These are phyloP conservation scores for Loris lydekkerianus DNA, from an alignment of 2,797 vertebrate genomes.

Conservation along the genomic window DNA sequence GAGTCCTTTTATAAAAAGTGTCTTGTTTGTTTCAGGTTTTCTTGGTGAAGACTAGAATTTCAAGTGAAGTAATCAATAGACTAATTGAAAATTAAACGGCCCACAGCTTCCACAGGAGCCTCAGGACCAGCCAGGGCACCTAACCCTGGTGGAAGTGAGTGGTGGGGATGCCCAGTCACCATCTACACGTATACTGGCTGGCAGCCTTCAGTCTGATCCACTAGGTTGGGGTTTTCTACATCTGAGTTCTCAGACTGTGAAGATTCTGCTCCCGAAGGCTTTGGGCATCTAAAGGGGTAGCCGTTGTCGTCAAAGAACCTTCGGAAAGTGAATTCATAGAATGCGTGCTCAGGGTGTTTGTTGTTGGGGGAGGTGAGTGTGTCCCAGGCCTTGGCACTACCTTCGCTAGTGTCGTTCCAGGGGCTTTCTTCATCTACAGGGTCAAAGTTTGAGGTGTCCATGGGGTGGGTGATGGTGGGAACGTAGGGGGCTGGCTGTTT, in stretches of 20 bases:
- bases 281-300: slow-evolving; percentile 97
- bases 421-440: slow-evolving; percentile 97
- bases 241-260: slow-evolving; percentile 86
- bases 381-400: slow-evolving; percentile 95
- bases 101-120: slow-evolving; percentile 66
- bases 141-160: slow-evolving; percentile 53
- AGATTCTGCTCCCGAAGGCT: slow-evolving; percentile 91
- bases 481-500: slow-evolving; percentile 97
- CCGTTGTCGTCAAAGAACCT: slow-evolving; percentile 99
- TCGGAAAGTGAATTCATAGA: slow-evolving; percentile 99
- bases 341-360: slow-evolving; percentile 98
- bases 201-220: slow-evolving; percentile 93
- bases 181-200: slow-evolving; percentile 98
- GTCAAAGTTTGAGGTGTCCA: slow-evolving; percentile 99
- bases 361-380: slow-evolving; percentile 91
- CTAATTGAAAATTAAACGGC: slow-evolving; percentile 81
- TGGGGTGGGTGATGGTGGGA: slow-evolving; percentile 98
- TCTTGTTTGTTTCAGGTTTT: background rate
- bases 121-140: slow-evolving; percentile 68
- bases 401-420: slow-evolving; percentile 93
- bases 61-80: slow-evolving; percentile 80
- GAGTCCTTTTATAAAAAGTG: slow-evolving; percentile 32
- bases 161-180: slow-evolving; percentile 66
- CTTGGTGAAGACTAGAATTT: slow-evolving; percentile 83
- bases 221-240: slow-evolving; percentile 87